Conservation (phyloP, 2,888 invertebrate genomes). For the Orgyia antiqua region DNA sequence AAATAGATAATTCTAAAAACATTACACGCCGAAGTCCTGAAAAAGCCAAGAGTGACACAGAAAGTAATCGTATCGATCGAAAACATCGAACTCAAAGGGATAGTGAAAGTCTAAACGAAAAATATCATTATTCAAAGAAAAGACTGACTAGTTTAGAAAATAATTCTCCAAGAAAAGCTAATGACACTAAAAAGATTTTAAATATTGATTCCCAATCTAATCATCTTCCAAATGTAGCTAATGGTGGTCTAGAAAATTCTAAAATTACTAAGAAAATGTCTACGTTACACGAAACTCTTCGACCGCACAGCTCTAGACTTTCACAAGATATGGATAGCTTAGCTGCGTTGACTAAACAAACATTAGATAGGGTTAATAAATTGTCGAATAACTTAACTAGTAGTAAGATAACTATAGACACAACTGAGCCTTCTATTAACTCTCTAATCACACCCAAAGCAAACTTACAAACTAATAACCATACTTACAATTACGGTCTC, state of each 20-base stretch:
- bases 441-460: slow-evolving; percentile 53
- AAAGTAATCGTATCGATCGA: slow-evolving; percentile 62
- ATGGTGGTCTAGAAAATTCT: slow-evolving; percentile 35
- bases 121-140: slow-evolving; percentile 76
- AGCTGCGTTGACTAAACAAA: slow-evolving; percentile 81
- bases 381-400: slow-evolving; percentile 77
- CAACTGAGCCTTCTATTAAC: slow-evolving; percentile 55
- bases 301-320: slow-evolving; percentile 65
- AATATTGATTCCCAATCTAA: slow-evolving; percentile 43
- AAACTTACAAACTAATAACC: slow-evolving; percentile 53
- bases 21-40: slow-evolving; percentile 54
- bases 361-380: slow-evolving; percentile 82
- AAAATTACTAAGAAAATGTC: slow-evolving; percentile 57
- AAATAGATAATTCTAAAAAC: slow-evolving; percentile 46
- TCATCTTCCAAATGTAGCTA: slow-evolving; percentile 36
- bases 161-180: slow-evolving; percentile 63
- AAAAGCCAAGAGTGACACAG: slow-evolving; percentile 61
- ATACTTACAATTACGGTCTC: slow-evolving; percentile 56
- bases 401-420: slow-evolving; percentile 65
- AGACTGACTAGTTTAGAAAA: slow-evolving; percentile 77
- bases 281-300: slow-evolving; percentile 65
- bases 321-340: slow-evolving; percentile 81
- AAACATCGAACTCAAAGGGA: slow-evolving; percentile 71
- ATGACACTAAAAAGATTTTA: slow-evolving; percentile 52
- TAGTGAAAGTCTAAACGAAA: slow-evolving; percentile 71